Evolutionary conservation across 1,140 invertebrate species (phyloP).

Genomic region (Pogonognathellus flavescens): DNA sequence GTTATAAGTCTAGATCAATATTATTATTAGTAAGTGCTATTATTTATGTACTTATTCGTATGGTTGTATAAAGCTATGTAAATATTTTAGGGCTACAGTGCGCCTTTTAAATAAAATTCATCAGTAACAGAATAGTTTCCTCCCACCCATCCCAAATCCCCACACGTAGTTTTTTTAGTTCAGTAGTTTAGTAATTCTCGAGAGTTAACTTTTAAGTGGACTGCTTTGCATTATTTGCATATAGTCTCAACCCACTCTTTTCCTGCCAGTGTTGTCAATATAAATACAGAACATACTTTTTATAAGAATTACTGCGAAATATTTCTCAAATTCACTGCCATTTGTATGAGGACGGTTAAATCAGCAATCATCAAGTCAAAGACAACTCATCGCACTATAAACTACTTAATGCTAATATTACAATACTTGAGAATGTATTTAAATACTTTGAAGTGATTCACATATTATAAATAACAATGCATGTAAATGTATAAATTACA

Average conservation of each 20-base stretch:
- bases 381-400: conserved; percentile 12
- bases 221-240: not conserved
- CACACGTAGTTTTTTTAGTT: not conserved
- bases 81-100: not conserved
- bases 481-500: too few species aligned
- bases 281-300: conserved; percentile 17
- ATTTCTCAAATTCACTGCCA: conserved; percentile 36
- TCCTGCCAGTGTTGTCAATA: not conserved
- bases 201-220: not conserved
- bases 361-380: conserved; percentile 34
- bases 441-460: too few species aligned
- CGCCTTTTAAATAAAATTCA: conserved; percentile 20
- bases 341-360: conserved; percentile 46
- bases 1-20: too few species aligned
- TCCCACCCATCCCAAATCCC: not conserved
- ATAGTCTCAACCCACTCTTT: conserved; percentile 2
- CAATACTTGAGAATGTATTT: too few species aligned
- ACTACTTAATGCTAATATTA: not conserved
- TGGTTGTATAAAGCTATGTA: conserved; percentile 32
- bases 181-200: not conserved
- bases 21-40: too few species aligned
- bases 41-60: too few species aligned
- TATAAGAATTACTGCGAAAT: conserved; percentile 5
- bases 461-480: too few species aligned
- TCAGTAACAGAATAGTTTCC: conserved; percentile 35